These are phyloP conservation scores for zebrafish (Danio rerio) DNA, from an alignment of 2,113 vertebrate genomes.

Conservation along the genomic window DNA sequence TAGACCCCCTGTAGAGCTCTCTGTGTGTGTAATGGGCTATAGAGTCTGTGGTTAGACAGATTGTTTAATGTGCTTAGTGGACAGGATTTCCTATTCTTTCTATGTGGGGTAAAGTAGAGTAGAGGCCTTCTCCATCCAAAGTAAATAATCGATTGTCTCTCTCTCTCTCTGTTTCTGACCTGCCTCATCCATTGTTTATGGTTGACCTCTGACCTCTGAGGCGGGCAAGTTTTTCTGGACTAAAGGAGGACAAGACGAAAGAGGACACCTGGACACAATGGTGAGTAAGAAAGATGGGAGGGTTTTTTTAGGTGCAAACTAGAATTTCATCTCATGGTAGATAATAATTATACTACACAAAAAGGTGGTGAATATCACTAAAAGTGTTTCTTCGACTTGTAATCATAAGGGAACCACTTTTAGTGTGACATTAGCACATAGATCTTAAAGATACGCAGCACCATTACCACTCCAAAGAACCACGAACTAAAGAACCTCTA, in stretches of 20 bases:
- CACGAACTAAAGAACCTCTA: too few species aligned
- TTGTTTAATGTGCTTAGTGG: conserved; percentile 39
- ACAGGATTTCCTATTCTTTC: conserved; percentile 24
- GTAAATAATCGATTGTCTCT: conserved; percentile 1
- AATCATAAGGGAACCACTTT: too few species aligned
- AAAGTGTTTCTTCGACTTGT: too few species aligned
- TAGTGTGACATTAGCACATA: too few species aligned
- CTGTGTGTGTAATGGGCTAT: conserved; percentile 6
- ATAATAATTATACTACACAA: neutral
- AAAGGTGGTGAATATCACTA: too few species aligned
- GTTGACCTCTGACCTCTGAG: conserved; percentile 54
- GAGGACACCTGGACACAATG: conserved; percentile 43
- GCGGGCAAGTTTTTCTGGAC: conserved; percentile 55
- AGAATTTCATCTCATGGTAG: conserved; percentile 42
- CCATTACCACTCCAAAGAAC: too few species aligned
- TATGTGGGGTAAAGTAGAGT: neutral
- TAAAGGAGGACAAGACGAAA: conserved; percentile 58
- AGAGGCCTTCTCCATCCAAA: neutral
- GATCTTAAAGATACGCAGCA: too few species aligned
- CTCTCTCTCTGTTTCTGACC: neutral
- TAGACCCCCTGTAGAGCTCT: conserved; percentile 4
- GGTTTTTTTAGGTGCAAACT: conserved; percentile 14
- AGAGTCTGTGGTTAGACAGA: conserved; percentile 32
- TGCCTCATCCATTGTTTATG: neutral
- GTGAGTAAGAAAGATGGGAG: too few species aligned